Evolutionary conservation across 2,113 vertebrate species (phyloP).

Genomic region (Campylomormyrus tamandua): DNA sequence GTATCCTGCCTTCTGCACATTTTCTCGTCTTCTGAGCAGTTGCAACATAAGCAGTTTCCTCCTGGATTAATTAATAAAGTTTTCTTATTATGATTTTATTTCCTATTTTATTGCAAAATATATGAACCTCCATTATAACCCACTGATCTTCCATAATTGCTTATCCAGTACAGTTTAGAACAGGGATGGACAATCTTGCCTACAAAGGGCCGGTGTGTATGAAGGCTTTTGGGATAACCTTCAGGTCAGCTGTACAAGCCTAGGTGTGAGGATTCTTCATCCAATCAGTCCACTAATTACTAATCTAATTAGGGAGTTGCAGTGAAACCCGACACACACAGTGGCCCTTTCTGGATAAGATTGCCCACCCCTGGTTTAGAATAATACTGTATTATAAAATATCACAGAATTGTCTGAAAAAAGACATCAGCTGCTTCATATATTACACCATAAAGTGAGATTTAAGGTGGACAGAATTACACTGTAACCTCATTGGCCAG

Average conservation of each 20-base stretch:
- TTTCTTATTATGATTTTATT: not conserved
- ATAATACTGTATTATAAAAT: not conserved
- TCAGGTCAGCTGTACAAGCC: too few species aligned
- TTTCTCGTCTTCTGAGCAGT: not conserved
- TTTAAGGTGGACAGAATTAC: not conserved
- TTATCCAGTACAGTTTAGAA: not conserved
- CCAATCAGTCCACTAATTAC: too few species aligned
- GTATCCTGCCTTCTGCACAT: not conserved
- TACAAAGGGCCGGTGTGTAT: too few species aligned
- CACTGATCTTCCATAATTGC: not conserved
- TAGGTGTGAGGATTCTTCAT: too few species aligned
- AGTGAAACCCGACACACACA: too few species aligned
- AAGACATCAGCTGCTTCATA: not conserved
- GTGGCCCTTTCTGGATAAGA: too few species aligned
- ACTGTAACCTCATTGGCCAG: not conserved
- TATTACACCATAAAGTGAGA: not conserved
- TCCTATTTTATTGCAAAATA: not conserved
- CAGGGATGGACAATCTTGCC: not conserved
- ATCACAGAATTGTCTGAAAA: not conserved
- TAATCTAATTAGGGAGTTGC: too few species aligned
- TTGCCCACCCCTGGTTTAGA: not conserved
- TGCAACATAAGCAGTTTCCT: not conserved
- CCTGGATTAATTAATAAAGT: not conserved
- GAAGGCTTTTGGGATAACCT: too few species aligned
- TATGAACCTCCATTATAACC: not conserved